phyloP scores from a whole-genome alignment of 2,888 invertebrate genomes.

The Sminthurides aquaticus region DNA sequence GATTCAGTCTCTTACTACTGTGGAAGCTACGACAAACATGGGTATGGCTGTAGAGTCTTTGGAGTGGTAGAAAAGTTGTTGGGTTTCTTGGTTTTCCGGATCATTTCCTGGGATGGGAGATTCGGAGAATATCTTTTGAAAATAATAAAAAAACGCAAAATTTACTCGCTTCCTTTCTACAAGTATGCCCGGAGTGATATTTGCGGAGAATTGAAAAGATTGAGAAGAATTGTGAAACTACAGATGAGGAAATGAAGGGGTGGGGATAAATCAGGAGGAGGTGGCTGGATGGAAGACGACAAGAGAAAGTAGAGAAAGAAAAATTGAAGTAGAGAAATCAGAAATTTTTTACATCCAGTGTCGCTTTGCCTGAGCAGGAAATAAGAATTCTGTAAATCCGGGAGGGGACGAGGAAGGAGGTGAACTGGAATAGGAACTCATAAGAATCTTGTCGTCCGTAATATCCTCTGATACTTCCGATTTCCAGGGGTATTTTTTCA shows the following conservation, averaged over 20 bases:
- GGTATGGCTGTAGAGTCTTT: slow-evolving; percentile 90
- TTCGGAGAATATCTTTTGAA: neutral
- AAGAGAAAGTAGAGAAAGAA: neutral
- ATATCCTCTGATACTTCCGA: slow-evolving; percentile 76
- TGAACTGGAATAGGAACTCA: slow-evolving; percentile 89
- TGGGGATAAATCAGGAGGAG: neutral
- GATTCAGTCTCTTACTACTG: neutral
- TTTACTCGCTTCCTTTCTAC: no score
- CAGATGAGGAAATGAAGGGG: neutral
- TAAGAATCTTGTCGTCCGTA: slow-evolving; percentile 73
- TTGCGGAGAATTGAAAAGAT: neutral
- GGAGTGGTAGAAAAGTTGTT: slow-evolving; percentile 84
- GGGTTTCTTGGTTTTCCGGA: slow-evolving; percentile 66
- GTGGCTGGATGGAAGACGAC: neutral
- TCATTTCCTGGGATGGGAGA: slow-evolving; percentile 53
- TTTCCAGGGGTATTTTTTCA: slow-evolving; percentile 67
- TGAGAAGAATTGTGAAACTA: neutral
- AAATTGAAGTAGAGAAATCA: no score
- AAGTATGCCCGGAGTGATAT: no score
- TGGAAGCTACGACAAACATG: slow-evolving; percentile 84
- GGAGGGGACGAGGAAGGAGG: slow-evolving; percentile 83
- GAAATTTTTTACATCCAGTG: no score
- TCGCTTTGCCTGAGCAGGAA: no score
- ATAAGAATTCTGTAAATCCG: slow-evolving; percentile 70
- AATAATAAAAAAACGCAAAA: no score